phyloP scores from a whole-genome alignment of 2,113 vertebrate species.

The Carassius gibelio region DNA sequence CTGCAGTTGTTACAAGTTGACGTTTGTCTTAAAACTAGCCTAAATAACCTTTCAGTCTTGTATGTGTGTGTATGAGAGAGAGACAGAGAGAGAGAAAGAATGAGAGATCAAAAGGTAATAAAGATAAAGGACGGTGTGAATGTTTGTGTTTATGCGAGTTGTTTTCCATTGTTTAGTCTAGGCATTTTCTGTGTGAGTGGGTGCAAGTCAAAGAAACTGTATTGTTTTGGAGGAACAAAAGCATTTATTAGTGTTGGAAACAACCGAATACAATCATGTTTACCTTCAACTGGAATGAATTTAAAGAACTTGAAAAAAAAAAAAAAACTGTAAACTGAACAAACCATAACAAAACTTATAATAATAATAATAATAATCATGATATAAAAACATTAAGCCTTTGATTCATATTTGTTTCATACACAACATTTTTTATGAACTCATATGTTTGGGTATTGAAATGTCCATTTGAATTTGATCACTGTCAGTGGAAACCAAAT shows the following conservation, averaged over 20 bases:
- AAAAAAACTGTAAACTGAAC: conserved; percentile 78
- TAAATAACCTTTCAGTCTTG: no score
- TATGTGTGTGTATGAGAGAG: conserved; percentile 1
- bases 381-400: conserved; percentile 74
- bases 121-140: conserved; percentile 17
- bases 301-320: conserved; percentile 78
- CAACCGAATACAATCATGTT: conserved; percentile 81
- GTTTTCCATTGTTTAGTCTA: conserved; percentile 44
- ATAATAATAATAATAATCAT: conserved; percentile 73
- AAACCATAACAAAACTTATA: conserved; percentile 78
- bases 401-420: conserved; percentile 76
- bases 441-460: neutral
- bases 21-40: no score
- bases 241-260: conserved; percentile 83
- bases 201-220: conserved; percentile 59
- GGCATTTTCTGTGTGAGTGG: conserved; percentile 39
- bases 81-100: conserved; percentile 2
- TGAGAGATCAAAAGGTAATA: conserved; percentile 39
- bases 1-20: no score
- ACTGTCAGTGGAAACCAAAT: neutral
- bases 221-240: conserved; percentile 73
- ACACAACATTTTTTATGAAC: conserved; percentile 63
- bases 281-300: conserved; percentile 83
- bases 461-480: neutral
- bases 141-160: conserved; percentile 16